Percentiles rank a stretch among this genome's conserved stretches.
These are phyloP conservation scores for Pseudobourletiella spinata DNA, from an alignment of 1,140 invertebrate species.

Conservation along the genomic window DNA sequence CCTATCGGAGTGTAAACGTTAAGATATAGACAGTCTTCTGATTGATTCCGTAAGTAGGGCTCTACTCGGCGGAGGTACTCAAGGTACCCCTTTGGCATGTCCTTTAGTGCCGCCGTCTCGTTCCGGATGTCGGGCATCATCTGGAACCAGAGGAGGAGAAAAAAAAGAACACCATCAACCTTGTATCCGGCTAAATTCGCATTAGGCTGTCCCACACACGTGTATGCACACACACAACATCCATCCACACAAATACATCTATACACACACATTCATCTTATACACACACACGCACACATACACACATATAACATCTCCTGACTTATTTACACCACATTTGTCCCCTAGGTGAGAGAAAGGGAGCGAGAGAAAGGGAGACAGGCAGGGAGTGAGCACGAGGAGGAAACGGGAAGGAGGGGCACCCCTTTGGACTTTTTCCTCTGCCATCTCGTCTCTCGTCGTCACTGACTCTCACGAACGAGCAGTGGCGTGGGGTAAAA, in stretches of 20 bases:
- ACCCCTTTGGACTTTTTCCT: too few species aligned
- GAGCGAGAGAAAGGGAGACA: background rate
- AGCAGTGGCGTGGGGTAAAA: too few species aligned
- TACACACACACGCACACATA: too few species aligned
- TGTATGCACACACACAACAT: too few species aligned
- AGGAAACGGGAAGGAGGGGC: too few species aligned
- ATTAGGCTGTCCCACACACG: too few species aligned
- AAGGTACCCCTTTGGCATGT: conserved; percentile 55
- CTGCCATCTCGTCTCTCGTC: background rate
- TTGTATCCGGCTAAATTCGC: too few species aligned
- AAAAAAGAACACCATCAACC: background rate
- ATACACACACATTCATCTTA: too few species aligned
- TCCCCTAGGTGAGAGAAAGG: background rate
- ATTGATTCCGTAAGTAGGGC: conserved; percentile 65
- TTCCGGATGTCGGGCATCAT: conserved; percentile 71
- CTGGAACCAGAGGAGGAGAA: conserved; percentile 42
- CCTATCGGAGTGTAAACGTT: conserved; percentile 91
- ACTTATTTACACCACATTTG: too few species aligned
- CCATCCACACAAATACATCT: too few species aligned
- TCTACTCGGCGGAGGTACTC: conserved; percentile 59
- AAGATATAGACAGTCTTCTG: conserved; percentile 85
- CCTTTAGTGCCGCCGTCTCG: conserved; percentile 54
- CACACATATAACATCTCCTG: too few species aligned
- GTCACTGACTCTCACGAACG: too few species aligned
- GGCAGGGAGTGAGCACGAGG: background rate